Base-by-base conservation (phyloP, 92 coral and sea anemone genomes). In the Epizoanthus illoricatus region DNA sequence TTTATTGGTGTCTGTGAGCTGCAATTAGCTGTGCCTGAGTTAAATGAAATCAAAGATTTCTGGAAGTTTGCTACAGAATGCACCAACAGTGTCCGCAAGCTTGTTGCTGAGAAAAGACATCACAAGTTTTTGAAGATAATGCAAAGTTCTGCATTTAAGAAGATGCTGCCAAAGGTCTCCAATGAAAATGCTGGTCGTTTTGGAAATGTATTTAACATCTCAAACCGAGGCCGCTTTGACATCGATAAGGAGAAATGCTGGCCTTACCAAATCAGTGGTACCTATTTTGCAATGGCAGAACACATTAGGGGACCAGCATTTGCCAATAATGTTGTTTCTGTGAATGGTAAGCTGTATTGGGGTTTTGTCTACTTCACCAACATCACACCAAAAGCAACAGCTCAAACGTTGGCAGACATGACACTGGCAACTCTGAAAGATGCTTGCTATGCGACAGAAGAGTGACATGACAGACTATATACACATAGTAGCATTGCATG, bases 331-430 rank as follows among this genome's bases (percentile, higher is more conserved):
- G 41, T 90, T 19, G 83, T 90, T 7, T 81, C 93, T 36, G 91
- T 90, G 3, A 86, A 90, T 71, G 91, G 89, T 24, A 79, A 65
- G n/a, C 33, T 90, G 55, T 87, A 87, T 85, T 90, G 90, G 93
- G 85, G 87, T 20, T 75, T 90, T 24, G 68, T 80, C 10, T 90
- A 87, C 83, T 87, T 69, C 70, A 90, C 87, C 3, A 76, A 87
- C 47, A 85, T 87, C n/a, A 80, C 88, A 15, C 67, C 89, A 17
- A 79, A 84, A 73, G 42, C 60, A 61, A 90, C 84, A 79, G 88
- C 91, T n/a, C 81, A 87, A 75, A 68, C 80, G 45, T 84, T 84
- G 20, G 61, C 81, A 80, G 84, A 84, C 61, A 57, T 87, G 80
- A 58, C 93, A 2, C 39, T 90, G n/a, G n/a, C 49, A 13, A 87